Evolutionary conservation across 2,797 vertebrate species (phyloP).

Genomic region (Anguilla marmorata): DNA sequence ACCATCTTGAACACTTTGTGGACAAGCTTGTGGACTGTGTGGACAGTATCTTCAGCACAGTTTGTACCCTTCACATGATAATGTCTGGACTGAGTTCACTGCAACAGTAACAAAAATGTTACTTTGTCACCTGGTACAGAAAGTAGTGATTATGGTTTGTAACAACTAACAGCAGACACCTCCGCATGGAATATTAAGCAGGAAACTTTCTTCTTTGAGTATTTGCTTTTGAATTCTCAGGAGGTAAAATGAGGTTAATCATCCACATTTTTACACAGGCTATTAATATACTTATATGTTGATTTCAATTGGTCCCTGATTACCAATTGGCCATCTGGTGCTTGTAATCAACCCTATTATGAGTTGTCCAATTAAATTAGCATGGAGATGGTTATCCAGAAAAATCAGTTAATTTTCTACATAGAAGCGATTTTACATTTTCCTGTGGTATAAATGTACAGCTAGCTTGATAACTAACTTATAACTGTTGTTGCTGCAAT

Average conservation of each 20-base stretch:
- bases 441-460: neutral
- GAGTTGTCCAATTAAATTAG: neutral
- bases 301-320: neutral
- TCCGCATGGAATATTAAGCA: neutral
- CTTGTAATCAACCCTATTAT: neutral
- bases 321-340: neutral
- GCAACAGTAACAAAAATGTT: neutral
- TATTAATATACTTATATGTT: neutral
- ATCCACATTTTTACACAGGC: neutral
- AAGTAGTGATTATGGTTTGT: conserved; percentile 1
- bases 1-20: neutral
- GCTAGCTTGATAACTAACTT: neutral
- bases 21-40: neutral
- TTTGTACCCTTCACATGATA: neutral
- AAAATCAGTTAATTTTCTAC: no score
- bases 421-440: neutral
- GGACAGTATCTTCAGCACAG: neutral
- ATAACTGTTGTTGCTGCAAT: neutral
- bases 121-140: neutral
- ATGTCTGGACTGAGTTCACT: neutral
- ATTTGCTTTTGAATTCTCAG: neutral
- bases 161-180: neutral
- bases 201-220: neutral
- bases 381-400: no score
- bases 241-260: neutral